These are phyloP conservation scores for Chunga burmeisteri DNA, from an alignment of 2,113 vertebrate species.

Conservation along the genomic window DNA sequence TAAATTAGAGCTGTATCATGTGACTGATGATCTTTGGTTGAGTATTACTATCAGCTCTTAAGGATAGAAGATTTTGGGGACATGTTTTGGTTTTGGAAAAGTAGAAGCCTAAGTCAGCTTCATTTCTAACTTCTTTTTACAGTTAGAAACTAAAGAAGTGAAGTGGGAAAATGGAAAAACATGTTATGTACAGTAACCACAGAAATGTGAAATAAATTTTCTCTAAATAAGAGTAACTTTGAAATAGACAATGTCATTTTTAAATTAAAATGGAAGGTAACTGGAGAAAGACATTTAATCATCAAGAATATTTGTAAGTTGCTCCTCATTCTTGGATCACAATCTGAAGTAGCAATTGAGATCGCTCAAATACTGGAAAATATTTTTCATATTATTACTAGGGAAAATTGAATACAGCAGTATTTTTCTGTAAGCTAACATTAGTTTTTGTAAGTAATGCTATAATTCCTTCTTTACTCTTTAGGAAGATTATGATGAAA, in stretches of 20 bases:
- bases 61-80: neutral
- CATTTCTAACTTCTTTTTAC: neutral
- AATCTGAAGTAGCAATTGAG: neutral
- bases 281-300: neutral
- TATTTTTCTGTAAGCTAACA: neutral
- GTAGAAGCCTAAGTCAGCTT: neutral
- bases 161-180: neutral
- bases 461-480: conserved; percentile 1
- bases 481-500: conserved; percentile 73
- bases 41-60: neutral
- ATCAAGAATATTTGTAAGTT: neutral
- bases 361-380: neutral
- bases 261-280: neutral
- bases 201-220: neutral
- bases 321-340: neutral
- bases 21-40: neutral
- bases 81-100: neutral
- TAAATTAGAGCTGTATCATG: neutral
- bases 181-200: neutral
- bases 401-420: neutral
- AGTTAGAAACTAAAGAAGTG: neutral
- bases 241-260: neutral
- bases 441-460: neutral
- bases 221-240: neutral
- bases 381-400: neutral